Conservation (phyloP, 2,113 vertebrate genomes). For the Tringa solitaria region DNA sequence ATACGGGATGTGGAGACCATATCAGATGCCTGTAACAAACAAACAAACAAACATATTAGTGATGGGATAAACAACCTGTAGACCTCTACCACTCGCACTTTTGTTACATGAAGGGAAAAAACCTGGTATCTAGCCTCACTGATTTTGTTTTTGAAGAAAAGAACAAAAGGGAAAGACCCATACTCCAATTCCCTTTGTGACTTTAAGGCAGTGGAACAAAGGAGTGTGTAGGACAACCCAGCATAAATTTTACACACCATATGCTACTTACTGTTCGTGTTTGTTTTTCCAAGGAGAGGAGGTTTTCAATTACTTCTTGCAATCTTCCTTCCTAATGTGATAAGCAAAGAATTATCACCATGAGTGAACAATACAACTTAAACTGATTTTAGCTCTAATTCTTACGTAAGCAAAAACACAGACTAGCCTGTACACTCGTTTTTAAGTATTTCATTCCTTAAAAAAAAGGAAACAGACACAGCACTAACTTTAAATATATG, state of each 20-base stretch:
- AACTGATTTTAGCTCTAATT: neutral
- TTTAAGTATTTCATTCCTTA: neutral
- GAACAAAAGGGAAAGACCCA: neutral
- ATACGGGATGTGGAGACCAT: conserved; percentile 98
- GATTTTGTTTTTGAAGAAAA: neutral
- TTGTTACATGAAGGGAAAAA: neutral
- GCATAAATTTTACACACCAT: neutral
- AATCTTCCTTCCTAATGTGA: conserved; percentile 89
- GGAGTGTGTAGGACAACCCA: neutral
- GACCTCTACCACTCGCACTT: neutral
- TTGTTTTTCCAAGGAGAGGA: conserved; percentile 96
- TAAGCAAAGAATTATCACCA: neutral
- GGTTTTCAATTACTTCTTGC: conserved; percentile 93
- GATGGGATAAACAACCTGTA: neutral
- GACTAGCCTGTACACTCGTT: neutral
- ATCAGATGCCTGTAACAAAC: conserved; percentile 87
- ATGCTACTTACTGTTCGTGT: conserved; percentile 88
- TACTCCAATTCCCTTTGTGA: accelerated
- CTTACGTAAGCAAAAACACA: neutral
- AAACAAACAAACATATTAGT: neutral
- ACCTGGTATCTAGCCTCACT: neutral
- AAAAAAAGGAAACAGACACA: neutral
- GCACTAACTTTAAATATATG: neutral
- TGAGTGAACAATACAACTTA: neutral
- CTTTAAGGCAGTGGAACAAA: neutral